Percentiles rank a stretch among this genome's conserved stretches.
Evolutionary conservation across 2,888 invertebrate genomes (phyloP).

Genomic region (Chydorus sphaericus): DNA sequence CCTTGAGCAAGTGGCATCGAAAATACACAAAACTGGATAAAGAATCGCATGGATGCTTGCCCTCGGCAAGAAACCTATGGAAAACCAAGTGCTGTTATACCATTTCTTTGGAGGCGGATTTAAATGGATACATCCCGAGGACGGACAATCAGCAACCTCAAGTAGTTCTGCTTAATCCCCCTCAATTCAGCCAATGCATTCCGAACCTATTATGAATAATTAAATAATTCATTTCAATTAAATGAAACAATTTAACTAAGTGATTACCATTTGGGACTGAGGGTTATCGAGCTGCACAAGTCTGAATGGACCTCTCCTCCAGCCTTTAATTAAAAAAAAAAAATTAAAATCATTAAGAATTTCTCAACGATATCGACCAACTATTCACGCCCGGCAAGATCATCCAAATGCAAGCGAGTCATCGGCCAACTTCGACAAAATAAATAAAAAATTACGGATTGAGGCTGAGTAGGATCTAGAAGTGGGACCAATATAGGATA

Average conservation of each 20-base stretch:
- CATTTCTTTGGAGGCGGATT: too few species aligned
- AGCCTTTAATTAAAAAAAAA: too few species aligned
- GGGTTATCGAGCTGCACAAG: slow-evolving; percentile 63
- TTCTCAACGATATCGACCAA: too few species aligned
- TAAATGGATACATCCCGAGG: slow-evolving; percentile 89
- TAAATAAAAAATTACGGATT: too few species aligned
- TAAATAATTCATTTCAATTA: not conserved
- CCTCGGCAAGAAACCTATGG: slow-evolving; percentile 91
- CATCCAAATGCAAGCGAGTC: too few species aligned
- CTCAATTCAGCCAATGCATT: not conserved
- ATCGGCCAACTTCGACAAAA: too few species aligned
- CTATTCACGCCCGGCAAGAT: too few species aligned
- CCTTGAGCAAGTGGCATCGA: slow-evolving; percentile 97
- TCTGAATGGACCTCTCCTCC: too few species aligned
- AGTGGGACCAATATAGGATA: slow-evolving; percentile 85
- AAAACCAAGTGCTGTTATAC: slow-evolving; percentile 90
- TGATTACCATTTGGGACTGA: slow-evolving; percentile 57
- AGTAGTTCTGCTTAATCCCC: slow-evolving; percentile 17
- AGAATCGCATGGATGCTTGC: slow-evolving; percentile 62
- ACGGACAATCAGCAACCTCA: slow-evolving; percentile 75
- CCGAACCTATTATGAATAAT: not conserved
- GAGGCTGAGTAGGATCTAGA: too few species aligned
- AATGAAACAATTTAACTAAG: too few species aligned
- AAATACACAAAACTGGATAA: slow-evolving; percentile 88
- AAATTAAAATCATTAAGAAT: too few species aligned